Percentiles rank a stretch among this genome's conserved stretches.
Evolutionary conservation across 2,113 vertebrate species (phyloP).

Genomic region (Tenrec ecaudatus): DNA sequence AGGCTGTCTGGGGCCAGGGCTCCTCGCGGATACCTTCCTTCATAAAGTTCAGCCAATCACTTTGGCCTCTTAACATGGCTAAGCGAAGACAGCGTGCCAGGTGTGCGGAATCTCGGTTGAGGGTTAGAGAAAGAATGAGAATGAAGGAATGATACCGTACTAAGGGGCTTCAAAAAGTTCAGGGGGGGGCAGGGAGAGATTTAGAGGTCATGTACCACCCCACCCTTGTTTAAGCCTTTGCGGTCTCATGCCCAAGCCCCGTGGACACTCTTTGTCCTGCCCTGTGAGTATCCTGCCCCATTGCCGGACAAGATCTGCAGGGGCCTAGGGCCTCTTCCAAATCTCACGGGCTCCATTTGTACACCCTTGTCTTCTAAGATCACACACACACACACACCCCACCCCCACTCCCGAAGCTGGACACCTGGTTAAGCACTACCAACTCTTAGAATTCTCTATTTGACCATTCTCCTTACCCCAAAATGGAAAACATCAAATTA

Average conservation of each 20-base stretch:
- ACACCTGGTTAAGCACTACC: not conserved
- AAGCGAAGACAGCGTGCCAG: fast-evolving
- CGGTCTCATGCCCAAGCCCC: not conserved
- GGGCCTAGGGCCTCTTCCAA: not conserved
- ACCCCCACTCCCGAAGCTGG: no score
- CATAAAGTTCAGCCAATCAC: not conserved
- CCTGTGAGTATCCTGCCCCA: not conserved
- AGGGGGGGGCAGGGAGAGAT: no score
- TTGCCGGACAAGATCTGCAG: not conserved
- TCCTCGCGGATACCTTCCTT: no score
- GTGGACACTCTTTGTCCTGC: not conserved
- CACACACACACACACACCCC: no score
- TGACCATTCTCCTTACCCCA: fast-evolving
- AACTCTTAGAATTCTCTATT: not conserved
- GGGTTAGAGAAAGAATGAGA: not conserved
- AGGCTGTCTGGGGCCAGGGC: not conserved
- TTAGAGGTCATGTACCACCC: no score
- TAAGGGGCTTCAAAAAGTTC: no score
- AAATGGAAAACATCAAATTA: no score
- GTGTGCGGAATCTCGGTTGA: not conserved
- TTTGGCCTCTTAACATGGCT: not conserved
- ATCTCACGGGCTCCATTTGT: not conserved
- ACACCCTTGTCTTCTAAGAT: no score
- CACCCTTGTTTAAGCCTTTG: not conserved
- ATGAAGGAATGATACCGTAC: not conserved